Evolutionary conservation across 2,797 vertebrate genomes (phyloP), one percentile per base, ranked within the genome.

Genomic region (Pagetopsis macropterus): DNA sequence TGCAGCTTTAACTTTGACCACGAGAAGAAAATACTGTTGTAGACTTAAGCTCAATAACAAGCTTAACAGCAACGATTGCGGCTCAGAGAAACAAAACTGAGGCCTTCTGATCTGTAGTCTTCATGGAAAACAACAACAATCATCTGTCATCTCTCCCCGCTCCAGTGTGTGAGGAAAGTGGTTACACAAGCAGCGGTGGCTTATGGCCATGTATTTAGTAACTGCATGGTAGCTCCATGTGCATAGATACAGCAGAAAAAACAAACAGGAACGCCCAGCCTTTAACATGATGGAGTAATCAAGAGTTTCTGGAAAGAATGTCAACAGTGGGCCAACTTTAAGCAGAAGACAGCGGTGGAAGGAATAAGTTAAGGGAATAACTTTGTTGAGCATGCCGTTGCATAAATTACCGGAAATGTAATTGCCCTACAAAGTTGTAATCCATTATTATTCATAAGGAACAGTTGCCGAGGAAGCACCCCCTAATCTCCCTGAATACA

Each of bases 261-360:
- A 92, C 89, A 94, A 94, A 94, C 90, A 93, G 89, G 78, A 91
- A 93, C 88, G 74, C 92, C 91, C 90, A 85, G 83, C 69, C 63
- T 82, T 85, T 84, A 73, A 87, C 91, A 86, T 75, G 84, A 86
- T 85, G 89, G 79, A 90, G 85, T 88, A 87, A 94, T 94, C 89
- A 83, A 81, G 86, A 88, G 84, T 65, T 66, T 76, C 75, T 80
- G 83, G 88, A 91, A 94, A 83, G 91, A 91, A 94, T 93, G 89
- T 87, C 84, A 91, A 79, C 87, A 84, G 43, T 65, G 68, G 71
- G 88, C 89, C 86, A 88, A 92, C 69, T 65, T 62, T 61, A 72
- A 46, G 66, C 72, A 81, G 79, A 75, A 82, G 75, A 82, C 78
- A 9, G 61, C 3, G 52, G 71, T 69, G 77, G 72, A 66, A 44